Evolutionary conservation across 2,888 invertebrate species (phyloP).

Genomic region (Sinhomidia bicolor): DNA sequence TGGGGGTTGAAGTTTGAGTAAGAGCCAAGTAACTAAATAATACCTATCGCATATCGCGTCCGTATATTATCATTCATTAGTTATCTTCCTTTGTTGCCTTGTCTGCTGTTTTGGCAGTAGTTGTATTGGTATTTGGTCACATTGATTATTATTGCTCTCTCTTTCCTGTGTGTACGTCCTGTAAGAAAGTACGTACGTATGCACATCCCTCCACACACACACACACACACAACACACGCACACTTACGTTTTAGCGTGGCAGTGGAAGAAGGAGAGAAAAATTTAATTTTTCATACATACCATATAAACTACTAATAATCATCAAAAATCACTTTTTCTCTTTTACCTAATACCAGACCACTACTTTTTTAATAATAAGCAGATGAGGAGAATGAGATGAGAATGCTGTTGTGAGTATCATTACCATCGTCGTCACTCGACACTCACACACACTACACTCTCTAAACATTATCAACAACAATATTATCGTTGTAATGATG

Average conservation of each 20-base stretch:
- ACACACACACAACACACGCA: not conserved
- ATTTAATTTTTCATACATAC: not conserved
- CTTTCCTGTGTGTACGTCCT: slow-evolving; percentile 3
- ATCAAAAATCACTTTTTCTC: slow-evolving; percentile 48
- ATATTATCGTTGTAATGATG: not conserved
- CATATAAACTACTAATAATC: not conserved
- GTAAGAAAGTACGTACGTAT: not conserved
- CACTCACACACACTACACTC: not conserved
- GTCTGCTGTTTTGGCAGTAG: slow-evolving; percentile 25
- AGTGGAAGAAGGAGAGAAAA: not conserved
- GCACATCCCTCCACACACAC: not conserved
- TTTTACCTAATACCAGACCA: not conserved
- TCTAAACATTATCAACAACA: not conserved
- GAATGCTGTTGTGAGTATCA: slow-evolving; percentile 24
- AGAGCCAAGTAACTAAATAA: not conserved
- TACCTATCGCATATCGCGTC: not conserved
- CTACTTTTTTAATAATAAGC: not conserved
- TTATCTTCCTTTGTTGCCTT: slow-evolving; percentile 3
- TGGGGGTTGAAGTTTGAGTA: slow-evolving; percentile 28
- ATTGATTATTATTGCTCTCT: slow-evolving; percentile 30
- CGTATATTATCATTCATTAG: not conserved
- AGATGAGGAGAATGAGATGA: slow-evolving; percentile 20
- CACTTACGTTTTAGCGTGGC: too few species aligned
- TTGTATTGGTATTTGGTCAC: slow-evolving; percentile 37
- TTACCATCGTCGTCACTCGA: slow-evolving; percentile 20